phyloP scores from a whole-genome alignment of 2,797 vertebrate species.

The Tadarida brasiliensis region DNA sequence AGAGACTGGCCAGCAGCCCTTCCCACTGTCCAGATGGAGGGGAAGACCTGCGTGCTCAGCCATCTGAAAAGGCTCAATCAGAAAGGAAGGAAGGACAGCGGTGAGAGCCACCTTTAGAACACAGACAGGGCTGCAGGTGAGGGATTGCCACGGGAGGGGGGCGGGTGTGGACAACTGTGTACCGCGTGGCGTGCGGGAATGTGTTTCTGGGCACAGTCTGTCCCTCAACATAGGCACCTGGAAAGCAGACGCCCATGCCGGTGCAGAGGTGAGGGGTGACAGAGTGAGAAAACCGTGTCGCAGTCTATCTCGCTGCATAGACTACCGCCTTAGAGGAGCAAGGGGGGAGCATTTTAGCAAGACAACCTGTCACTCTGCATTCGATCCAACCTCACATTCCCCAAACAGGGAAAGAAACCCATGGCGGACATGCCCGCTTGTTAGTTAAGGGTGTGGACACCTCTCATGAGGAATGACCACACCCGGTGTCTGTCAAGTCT shows the following conservation, averaged over 20 bases:
- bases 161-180: rapidly evolving
- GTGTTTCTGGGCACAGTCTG: not conserved
- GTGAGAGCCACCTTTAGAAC: not conserved
- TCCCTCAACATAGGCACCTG: not conserved
- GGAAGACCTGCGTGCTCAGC: not conserved
- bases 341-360: not conserved
- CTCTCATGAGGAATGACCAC: not conserved
- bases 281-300: not conserved
- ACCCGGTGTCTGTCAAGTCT: not conserved
- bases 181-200: not conserved
- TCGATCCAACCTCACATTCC: not conserved
- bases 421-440: not conserved
- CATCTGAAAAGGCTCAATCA: not conserved
- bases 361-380: not conserved
- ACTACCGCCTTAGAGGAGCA: not conserved
- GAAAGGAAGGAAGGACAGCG: not conserved
- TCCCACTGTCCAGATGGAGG: not conserved
- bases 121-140: not conserved
- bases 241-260: not conserved
- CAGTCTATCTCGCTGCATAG: not conserved
- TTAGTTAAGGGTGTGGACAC: not conserved
- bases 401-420: not conserved
- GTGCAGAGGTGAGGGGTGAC: not conserved
- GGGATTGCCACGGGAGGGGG: too few species aligned
- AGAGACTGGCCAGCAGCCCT: not conserved